These are phyloP conservation scores for Manacus vitellinus DNA, from an alignment of 2,113 vertebrate genomes.

Conservation along the genomic window DNA sequence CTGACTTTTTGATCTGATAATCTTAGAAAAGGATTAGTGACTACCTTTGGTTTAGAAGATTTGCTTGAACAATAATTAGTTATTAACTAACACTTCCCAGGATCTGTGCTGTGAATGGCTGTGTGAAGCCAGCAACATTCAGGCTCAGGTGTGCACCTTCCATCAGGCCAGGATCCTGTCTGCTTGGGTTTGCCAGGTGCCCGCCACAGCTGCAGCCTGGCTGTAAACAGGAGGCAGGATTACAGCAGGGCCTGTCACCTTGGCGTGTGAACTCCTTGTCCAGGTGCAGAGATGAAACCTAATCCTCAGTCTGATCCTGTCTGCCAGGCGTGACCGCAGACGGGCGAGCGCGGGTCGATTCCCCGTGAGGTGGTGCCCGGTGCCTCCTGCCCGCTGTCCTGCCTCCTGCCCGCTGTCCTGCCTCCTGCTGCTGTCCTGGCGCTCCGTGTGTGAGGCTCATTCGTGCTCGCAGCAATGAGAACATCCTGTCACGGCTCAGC, in stretches of 20 bases:
- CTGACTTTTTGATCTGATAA: background rate
- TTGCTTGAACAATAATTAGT: background rate
- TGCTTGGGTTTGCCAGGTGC: rapidly evolving
- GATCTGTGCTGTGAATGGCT: rapidly evolving
- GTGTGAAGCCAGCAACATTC: background rate
- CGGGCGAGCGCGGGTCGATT: background rate
- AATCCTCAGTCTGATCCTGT: background rate
- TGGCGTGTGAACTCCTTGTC: background rate
- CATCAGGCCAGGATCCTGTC: rapidly evolving
- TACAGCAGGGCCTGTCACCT: background rate
- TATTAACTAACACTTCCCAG: background rate
- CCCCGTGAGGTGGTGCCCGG: background rate
- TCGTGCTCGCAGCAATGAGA: rapidly evolving
- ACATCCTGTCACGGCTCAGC: background rate
- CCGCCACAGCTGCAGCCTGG: rapidly evolving
- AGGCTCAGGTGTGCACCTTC: background rate
- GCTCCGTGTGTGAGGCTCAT: background rate
- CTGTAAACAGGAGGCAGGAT: background rate
- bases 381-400: background rate
- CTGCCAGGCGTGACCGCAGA: background rate
- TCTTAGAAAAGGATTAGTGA: background rate
- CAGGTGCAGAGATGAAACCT: background rate
- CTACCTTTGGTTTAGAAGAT: background rate
- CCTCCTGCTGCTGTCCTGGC: background rate
- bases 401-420: background rate